These are phyloP conservation scores for Trichosurus vulpecula DNA, from an alignment of 2,797 vertebrate genomes.

Conservation along the genomic window DNA sequence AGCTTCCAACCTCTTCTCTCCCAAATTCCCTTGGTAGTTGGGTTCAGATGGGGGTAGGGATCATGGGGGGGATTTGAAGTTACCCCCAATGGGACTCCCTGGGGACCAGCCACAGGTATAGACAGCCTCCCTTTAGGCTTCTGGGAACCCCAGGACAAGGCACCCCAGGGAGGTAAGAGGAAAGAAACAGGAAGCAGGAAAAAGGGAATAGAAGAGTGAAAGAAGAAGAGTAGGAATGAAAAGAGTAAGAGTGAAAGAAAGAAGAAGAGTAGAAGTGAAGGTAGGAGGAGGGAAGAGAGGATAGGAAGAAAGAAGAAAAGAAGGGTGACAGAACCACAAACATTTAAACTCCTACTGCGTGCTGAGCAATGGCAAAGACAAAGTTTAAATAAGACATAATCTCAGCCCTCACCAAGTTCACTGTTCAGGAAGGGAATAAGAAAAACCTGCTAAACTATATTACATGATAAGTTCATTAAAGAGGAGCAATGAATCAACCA, in stretches of 20 bases:
- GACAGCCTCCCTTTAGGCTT: background rate
- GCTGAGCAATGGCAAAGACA: background rate
- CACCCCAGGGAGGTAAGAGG: background rate
- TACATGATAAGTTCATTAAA: background rate
- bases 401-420: background rate
- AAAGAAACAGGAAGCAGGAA: background rate
- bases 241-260: background rate
- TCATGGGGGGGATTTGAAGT: background rate
- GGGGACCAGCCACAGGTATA: background rate
- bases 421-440: background rate
- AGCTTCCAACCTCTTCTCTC: no score
- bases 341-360: background rate
- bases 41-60: background rate
- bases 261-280: background rate
- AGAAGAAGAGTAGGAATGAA: background rate
- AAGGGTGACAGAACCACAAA: background rate
- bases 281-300: background rate
- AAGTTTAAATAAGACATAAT: background rate
- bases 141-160: background rate
- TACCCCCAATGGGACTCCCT: no score
- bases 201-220: background rate
- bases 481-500: background rate
- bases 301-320: background rate
- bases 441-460: background rate
- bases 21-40: background rate